These are phyloP conservation scores for Muscidifurax raptorellus DNA, from an alignment of 1,140 invertebrate species.

Conservation along the genomic window DNA sequence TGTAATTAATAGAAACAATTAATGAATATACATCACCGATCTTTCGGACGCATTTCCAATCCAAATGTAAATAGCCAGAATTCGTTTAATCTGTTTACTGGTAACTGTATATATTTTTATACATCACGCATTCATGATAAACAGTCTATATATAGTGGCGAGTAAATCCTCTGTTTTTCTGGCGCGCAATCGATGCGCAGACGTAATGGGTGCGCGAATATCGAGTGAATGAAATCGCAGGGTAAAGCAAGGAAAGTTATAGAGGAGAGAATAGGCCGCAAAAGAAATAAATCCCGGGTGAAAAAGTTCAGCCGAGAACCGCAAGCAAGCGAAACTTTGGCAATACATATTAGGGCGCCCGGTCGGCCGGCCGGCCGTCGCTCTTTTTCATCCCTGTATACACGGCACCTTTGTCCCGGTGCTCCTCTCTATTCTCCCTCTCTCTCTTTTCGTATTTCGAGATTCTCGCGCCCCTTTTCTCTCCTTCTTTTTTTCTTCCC, in stretches of 20 bases:
- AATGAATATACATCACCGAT: no score
- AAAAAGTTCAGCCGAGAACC: conserved; percentile 32
- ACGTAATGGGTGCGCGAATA: background rate
- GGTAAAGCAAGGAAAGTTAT: background rate
- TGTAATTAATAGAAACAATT: no score
- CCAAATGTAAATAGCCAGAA: no score
- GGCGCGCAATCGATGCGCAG: no score
- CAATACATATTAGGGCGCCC: conserved; percentile 8
- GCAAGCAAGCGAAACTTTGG: conserved; percentile 27
- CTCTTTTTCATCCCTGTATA: conserved; percentile 36
- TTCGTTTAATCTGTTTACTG: no score
- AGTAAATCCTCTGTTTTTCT: no score
- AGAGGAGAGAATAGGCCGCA: background rate
- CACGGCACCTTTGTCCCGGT: conserved; percentile 5
- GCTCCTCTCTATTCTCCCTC: background rate
- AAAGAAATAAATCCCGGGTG: conserved; percentile 21
- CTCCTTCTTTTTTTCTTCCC: background rate
- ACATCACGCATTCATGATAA: no score
- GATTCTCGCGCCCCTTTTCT: background rate
- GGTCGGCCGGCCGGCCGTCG: background rate
- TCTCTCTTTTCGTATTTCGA: background rate
- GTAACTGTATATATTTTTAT: no score
- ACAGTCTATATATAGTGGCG: no score
- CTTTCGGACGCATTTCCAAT: no score
- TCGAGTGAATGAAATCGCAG: background rate